These are phyloP conservation scores for Nothoprocta perdicaria DNA, from an alignment of 2,113 vertebrate species.

Conservation along the genomic window DNA sequence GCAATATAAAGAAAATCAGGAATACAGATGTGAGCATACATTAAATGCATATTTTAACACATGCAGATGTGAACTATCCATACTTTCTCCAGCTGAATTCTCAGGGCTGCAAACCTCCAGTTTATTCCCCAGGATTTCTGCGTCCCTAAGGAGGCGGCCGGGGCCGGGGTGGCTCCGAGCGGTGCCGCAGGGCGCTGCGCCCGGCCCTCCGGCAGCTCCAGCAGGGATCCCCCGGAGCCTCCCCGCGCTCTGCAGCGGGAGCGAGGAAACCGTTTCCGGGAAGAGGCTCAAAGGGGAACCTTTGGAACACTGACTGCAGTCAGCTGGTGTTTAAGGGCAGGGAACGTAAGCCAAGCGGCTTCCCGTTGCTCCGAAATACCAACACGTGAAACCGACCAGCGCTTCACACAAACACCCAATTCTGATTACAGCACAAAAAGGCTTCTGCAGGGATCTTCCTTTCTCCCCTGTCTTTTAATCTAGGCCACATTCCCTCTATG, in stretches of 20 bases:
- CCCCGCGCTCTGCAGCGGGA: not conserved
- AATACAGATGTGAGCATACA: not conserved
- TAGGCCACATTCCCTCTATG: no score
- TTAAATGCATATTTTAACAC: not conserved
- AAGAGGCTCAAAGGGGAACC: no score
- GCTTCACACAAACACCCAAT: not conserved
- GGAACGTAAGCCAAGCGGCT: not conserved
- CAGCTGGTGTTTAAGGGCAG: not conserved
- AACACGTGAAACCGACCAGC: not conserved
- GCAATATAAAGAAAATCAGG: not conserved
- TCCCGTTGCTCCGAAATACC: not conserved
- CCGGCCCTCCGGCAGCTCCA: not conserved
- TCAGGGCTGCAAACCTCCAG: not conserved
- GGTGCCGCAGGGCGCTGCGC: not conserved
- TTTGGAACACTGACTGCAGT: not conserved
- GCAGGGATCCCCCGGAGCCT: not conserved
- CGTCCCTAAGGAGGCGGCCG: no score
- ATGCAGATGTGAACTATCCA: not conserved
- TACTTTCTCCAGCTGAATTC: not conserved
- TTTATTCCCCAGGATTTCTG: not conserved
- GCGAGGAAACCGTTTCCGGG: not conserved
- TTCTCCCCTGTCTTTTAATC: no score
- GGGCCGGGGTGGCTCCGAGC: no score
- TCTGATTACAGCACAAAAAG: no score
- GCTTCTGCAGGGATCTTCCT: no score